These are phyloP conservation scores for Ellobius talpinus DNA, from an alignment of 2,113 vertebrate species.

Conservation along the genomic window DNA sequence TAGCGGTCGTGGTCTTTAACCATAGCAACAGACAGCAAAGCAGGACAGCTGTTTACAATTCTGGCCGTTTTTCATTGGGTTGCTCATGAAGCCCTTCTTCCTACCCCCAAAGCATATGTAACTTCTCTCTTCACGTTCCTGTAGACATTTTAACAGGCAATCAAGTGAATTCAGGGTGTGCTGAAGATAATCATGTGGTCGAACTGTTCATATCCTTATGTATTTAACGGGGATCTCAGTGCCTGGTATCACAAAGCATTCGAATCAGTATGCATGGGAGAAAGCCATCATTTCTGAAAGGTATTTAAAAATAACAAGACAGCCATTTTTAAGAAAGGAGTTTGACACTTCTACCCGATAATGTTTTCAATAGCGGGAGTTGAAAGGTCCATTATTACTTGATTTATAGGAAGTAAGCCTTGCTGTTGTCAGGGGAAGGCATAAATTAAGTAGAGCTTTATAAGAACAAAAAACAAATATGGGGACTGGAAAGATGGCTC, in stretches of 20 bases:
- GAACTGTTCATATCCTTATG: background rate
- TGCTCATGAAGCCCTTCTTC: background rate
- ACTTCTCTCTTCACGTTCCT: background rate
- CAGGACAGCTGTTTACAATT: background rate
- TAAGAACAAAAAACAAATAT: conserved; percentile 31
- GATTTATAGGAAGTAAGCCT: conserved; percentile 40
- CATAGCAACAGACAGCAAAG: background rate
- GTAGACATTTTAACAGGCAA: background rate
- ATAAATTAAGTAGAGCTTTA: conserved; percentile 41
- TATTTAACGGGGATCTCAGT: background rate
- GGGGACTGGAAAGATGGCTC: background rate
- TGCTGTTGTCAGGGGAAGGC: conserved; percentile 34
- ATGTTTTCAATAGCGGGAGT: background rate
- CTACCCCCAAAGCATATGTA: background rate
- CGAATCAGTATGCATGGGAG: background rate
- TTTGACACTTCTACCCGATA: conserved; percentile 24
- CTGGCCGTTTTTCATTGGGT: background rate
- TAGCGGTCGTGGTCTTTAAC: background rate
- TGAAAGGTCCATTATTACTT: conserved; percentile 44
- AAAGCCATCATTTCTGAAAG: conserved; percentile 5
- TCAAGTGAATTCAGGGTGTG: background rate
- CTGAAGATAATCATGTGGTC: background rate
- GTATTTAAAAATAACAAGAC: background rate
- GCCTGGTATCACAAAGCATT: background rate
- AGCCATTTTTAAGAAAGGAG: conserved; percentile 27